Evolutionary conservation across 2,797 vertebrate genomes (phyloP).

Genomic region (Enteromius fasciolatus): DNA sequence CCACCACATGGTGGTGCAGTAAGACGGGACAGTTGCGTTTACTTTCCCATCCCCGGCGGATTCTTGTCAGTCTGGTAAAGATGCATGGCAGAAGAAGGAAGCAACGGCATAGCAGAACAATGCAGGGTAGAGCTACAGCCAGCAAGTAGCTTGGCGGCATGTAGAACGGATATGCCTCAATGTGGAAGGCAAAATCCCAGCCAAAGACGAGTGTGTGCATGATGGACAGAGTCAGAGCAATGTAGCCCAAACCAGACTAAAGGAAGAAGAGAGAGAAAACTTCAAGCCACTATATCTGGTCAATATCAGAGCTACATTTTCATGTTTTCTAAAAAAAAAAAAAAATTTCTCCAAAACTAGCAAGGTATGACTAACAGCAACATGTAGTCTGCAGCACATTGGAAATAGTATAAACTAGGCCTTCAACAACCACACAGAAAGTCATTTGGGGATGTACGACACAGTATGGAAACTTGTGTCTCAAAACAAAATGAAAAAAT

Average conservation of each 20-base stretch:
- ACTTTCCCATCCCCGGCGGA: constrained; percentile 88
- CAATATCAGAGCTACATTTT: neutral
- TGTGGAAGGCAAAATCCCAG: constrained; percentile 83
- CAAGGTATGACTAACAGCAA: neutral
- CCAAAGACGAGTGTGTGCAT: constrained; percentile 85
- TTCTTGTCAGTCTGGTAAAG: constrained; percentile 74
- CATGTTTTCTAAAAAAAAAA: neutral
- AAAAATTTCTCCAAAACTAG: too few relatives aligned
- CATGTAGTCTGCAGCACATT: neutral
- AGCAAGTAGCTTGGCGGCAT: constrained; percentile 86
- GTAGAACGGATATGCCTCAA: constrained; percentile 82
- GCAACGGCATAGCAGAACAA: constrained; percentile 78
- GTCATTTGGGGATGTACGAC: neutral
- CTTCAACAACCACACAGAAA: too few relatives aligned
- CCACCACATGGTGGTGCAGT: neutral
- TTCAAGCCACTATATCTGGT: neutral
- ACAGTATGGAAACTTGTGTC: neutral
- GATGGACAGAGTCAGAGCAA: constrained; percentile 81
- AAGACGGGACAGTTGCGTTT: constrained; percentile 48
- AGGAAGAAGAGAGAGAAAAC: constrained; percentile 23
- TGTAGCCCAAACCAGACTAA: constrained; percentile 86
- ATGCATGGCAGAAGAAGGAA: constrained; percentile 82
- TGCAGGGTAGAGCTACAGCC: constrained; percentile 81
- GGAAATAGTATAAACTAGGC: neutral
- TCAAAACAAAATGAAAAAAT: neutral